Conservation (phyloP, 2,797 vertebrate species). For the Malurus splendens region DNA sequence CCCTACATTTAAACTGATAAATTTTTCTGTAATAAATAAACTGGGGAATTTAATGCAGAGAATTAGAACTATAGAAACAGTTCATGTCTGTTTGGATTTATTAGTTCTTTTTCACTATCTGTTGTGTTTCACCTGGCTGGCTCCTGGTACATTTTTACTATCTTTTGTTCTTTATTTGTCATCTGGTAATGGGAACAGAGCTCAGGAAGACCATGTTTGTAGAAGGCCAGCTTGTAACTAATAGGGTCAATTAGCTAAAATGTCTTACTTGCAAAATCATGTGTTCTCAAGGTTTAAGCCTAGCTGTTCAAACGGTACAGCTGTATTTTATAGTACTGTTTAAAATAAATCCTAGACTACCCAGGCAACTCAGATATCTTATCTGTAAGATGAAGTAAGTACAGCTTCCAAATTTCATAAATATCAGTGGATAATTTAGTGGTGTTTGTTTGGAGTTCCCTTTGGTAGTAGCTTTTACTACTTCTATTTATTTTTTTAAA, state of each 20-base stretch:
- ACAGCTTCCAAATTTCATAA: not conserved
- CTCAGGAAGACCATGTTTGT: not conserved
- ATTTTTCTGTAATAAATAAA: not conserved
- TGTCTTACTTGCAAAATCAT: not conserved
- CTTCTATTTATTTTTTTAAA: not conserved
- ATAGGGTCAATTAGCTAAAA: not conserved
- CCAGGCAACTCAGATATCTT: not conserved
- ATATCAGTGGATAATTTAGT: not conserved
- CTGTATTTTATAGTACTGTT: not conserved
- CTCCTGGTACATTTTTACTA: not conserved
- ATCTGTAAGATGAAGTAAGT: not conserved
- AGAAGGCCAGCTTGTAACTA: not conserved
- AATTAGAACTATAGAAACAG: not conserved
- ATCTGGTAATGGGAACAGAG: not conserved
- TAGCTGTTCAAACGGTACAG: not conserved
- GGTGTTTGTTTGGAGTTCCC: not conserved
- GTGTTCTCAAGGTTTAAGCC: not conserved
- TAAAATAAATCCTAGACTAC: not conserved
- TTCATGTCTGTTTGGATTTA: not conserved
- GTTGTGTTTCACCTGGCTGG: not conserved
- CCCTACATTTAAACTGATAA: not conserved
- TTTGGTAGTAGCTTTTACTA: not conserved
- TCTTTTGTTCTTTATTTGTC: not conserved
- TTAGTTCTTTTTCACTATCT: not conserved
- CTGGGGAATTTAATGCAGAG: not conserved